Conservation (phyloP, 1,140 invertebrate genomes). For the Zaprionus taronus region DNA sequence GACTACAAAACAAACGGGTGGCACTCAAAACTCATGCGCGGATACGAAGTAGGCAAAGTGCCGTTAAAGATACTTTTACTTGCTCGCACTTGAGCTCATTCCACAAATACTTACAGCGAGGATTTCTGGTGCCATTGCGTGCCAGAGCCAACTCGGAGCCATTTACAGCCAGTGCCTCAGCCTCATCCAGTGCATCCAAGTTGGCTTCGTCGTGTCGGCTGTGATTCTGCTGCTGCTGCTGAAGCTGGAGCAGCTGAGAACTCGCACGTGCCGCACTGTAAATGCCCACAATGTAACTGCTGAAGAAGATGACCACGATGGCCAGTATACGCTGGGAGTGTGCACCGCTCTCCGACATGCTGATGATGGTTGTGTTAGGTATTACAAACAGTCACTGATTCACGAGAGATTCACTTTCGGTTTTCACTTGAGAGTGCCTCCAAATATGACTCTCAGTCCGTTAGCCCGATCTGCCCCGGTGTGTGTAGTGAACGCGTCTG, state of each 20-base stretch:
- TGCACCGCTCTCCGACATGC: conserved; percentile 44
- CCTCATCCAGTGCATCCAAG: conserved; percentile 25
- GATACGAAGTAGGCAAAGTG: not conserved
- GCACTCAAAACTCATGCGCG: conserved; percentile 45
- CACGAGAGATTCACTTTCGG: conserved; percentile 63
- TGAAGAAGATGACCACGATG: conserved; percentile 67
- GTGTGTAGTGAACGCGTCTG: conserved; percentile 58
- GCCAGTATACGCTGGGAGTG: conserved; percentile 62
- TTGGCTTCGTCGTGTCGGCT: not conserved
- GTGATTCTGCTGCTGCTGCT: not conserved
- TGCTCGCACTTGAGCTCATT: not conserved
- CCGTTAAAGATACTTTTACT: conserved; percentile 5
- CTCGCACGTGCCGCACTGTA: conserved; percentile 67
- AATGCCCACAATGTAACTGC: conserved; percentile 63
- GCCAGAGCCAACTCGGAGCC: conserved; percentile 21
- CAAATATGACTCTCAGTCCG: not conserved
- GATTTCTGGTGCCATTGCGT: conserved; percentile 61
- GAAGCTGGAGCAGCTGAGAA: conserved; percentile 6
- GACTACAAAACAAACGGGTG: conserved; percentile 57
- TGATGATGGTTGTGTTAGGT: not conserved
- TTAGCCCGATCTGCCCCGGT: not conserved
- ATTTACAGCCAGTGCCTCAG: not conserved
- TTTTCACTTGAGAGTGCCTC: conserved; percentile 50
- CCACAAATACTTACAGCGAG: conserved; percentile 64
- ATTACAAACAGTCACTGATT: not conserved